Percentiles rank a stretch among this genome's conserved stretches.
phyloP scores from a whole-genome alignment of 1,140 invertebrate species.

The Aphis gossypii region DNA sequence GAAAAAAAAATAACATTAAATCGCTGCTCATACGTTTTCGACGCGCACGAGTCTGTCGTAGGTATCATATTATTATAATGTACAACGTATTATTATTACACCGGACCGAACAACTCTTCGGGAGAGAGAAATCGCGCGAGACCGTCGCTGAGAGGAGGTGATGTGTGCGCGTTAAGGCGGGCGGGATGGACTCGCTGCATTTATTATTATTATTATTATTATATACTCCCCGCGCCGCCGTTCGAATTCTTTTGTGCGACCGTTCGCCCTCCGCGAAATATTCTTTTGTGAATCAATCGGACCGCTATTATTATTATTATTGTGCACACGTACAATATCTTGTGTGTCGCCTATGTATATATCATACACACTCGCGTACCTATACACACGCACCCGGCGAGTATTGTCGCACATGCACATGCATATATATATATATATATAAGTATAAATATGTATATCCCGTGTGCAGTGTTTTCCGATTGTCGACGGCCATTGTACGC shows the following conservation, averaged over 20 bases:
- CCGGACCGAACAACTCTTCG: neutral
- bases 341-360: neutral
- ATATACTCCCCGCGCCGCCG: neutral
- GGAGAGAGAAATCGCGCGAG: neutral
- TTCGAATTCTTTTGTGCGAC: neutral
- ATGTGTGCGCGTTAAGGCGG: neutral
- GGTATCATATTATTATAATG: neutral
- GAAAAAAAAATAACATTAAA: neutral
- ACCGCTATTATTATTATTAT: constrained; percentile 37
- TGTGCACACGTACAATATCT: constrained; percentile 27
- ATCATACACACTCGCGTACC: neutral
- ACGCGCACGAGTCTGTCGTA: too few relatives aligned
- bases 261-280: constrained; percentile 43
- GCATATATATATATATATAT: neutral
- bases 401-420: neutral
- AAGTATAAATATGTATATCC: neutral
- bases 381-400: neutral
- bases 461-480: neutral
- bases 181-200: neutral
- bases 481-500: neutral
- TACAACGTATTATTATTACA: neutral
- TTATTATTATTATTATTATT: constrained; percentile 4
- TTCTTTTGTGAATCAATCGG: constrained; percentile 53
- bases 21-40: too few relatives aligned
- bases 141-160: neutral